These are phyloP conservation scores for Podarcis cretensis DNA, from an alignment of 2,113 vertebrate genomes.

Conservation along the genomic window DNA sequence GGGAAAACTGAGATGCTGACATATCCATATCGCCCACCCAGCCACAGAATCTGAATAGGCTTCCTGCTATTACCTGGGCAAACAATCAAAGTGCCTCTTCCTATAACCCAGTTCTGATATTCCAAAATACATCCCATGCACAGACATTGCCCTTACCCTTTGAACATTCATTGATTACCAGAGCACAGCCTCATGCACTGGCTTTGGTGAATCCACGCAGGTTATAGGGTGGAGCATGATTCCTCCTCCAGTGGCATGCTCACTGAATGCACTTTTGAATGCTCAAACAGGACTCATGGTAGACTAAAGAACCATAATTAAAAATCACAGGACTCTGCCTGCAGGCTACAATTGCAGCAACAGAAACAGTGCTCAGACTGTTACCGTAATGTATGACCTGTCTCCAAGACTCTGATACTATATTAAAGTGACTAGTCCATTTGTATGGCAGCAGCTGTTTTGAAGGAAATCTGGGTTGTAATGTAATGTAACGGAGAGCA, in stretches of 20 bases:
- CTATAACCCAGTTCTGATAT: no score
- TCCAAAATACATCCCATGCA: no score
- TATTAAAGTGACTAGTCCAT: background rate
- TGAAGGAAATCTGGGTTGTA: background rate
- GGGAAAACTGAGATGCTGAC: no score
- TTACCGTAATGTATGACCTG: background rate
- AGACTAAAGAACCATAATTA: background rate
- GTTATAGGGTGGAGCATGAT: no score
- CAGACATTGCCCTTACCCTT: no score
- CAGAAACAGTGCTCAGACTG: background rate
- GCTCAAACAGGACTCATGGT: background rate
- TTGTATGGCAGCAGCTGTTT: background rate
- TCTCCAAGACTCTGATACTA: background rate
- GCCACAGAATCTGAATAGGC: no score
- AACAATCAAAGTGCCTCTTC: no score
- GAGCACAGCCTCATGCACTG: no score
- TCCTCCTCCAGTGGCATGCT: background rate
- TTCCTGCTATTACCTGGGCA: no score
- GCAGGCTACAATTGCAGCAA: background rate
- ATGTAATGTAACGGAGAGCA: background rate
- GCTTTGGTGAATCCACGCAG: no score
- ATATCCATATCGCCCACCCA: no score
- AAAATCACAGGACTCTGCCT: background rate
- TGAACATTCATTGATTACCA: no score
- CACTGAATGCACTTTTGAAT: background rate